Evolutionary conservation across 2,797 vertebrate genomes (phyloP).

Genomic region (Platyrinchus mystaceus): DNA sequence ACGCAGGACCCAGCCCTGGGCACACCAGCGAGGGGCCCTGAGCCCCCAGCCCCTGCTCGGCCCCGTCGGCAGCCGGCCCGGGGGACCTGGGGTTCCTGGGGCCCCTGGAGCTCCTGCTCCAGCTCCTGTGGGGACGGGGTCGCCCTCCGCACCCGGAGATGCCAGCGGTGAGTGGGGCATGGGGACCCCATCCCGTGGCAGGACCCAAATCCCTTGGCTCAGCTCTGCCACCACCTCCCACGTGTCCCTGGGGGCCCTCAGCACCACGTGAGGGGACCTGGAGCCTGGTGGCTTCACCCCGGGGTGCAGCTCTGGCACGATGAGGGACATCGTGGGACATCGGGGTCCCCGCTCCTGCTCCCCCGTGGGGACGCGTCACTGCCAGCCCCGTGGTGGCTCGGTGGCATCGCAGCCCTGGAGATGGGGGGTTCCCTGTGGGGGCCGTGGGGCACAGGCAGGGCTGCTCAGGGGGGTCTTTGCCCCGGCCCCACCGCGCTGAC

Average conservation of each 20-base stretch:
- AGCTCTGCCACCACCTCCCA: accelerated
- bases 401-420: accelerated
- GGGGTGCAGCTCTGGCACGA: neutral
- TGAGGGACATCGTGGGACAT: accelerated
- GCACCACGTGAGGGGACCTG: accelerated
- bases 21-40: neutral
- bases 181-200: neutral
- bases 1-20: conserved; percentile 44
- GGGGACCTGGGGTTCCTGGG: conserved; percentile 71
- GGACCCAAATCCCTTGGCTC: accelerated
- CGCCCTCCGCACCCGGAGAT: conserved; percentile 64
- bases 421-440: accelerated
- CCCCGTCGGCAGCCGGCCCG: neutral
- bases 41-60: neutral
- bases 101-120: conserved; percentile 76
- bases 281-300: neutral
- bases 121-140: conserved; percentile 74
- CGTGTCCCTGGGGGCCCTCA: accelerated
- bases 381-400: accelerated
- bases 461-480: neutral
- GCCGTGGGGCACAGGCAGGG: neutral
- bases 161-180: conserved; percentile 60
- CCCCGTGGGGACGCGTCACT: accelerated
- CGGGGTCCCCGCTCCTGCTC: accelerated
- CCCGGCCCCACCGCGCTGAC: accelerated